Percentiles rank a stretch among this genome's conserved stretches.
Conservation (phyloP, 2,888 invertebrate species). For the Agonopterix subpropinquella region DNA sequence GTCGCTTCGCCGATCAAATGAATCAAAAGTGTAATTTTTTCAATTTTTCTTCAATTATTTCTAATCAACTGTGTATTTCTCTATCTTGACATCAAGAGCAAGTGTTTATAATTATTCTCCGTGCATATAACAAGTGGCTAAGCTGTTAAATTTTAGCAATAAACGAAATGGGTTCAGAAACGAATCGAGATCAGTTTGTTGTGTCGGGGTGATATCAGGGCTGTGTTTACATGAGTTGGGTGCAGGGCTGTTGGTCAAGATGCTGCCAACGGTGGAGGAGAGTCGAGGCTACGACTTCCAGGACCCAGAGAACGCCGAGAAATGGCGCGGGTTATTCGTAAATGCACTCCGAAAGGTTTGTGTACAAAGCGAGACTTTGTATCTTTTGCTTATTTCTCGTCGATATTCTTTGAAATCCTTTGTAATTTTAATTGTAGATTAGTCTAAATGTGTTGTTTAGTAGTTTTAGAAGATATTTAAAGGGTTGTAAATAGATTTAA, state of each 20-base stretch:
- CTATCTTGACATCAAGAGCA: not conserved
- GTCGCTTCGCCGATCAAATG: conserved; percentile 69
- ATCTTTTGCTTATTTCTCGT: too few relatives aligned
- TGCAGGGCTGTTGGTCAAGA: conserved; percentile 51
- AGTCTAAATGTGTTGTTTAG: too few relatives aligned
- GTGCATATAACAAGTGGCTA: conserved; percentile 20
- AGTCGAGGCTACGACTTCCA: conserved; percentile 86
- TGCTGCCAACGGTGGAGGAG: conserved; percentile 73
- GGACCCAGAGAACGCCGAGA: conserved; percentile 90
- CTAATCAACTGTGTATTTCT: conserved; percentile 11
- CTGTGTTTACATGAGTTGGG: conserved; percentile 66
- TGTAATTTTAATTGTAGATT: too few relatives aligned
- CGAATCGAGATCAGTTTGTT: conserved; percentile 35
- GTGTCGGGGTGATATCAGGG: conserved; percentile 45
- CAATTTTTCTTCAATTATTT: conserved; percentile 29
- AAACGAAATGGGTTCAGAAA: conserved; percentile 33
- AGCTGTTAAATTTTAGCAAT: conserved; percentile 33
- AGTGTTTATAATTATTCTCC: conserved; percentile 25
- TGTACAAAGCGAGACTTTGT: not conserved
- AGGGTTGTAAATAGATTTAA: too few relatives aligned
- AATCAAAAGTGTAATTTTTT: conserved; percentile 50
- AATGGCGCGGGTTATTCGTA: conserved; percentile 95
- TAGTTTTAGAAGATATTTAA: too few relatives aligned
- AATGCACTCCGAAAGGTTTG: conserved; percentile 89
- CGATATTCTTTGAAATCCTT: too few relatives aligned